Percentiles rank a stretch among this genome's conserved stretches.
Conservation (phyloP, 53 echinoderm and acorn worm genomes). For the Antedon mediterranea region DNA sequence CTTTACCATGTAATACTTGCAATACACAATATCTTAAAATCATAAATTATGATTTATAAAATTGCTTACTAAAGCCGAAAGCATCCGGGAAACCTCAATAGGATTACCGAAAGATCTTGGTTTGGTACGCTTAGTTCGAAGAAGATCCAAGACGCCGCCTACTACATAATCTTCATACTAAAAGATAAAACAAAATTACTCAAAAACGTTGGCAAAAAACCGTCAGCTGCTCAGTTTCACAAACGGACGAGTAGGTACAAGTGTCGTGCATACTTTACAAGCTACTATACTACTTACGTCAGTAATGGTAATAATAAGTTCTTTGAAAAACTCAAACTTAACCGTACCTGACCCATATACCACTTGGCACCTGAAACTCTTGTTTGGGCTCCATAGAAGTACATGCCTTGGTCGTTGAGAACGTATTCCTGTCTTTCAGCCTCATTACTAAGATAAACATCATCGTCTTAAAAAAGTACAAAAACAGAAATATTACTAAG, state of each 20-base stretch:
- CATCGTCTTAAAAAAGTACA: constrained; percentile 46
- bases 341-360: constrained; percentile 49
- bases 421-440: constrained; percentile 63
- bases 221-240: too few relatives aligned
- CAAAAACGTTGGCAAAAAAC: too few relatives aligned
- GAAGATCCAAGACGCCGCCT: constrained; percentile 59
- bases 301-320: too few relatives aligned
- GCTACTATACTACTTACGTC: too few relatives aligned
- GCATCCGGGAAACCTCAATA: constrained; percentile 32
- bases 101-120: constrained; percentile 42
- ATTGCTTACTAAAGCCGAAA: constrained; percentile 75
- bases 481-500: too few relatives aligned
- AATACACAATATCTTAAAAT: too few relatives aligned
- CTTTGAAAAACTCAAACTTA: too few relatives aligned
- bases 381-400: constrained; percentile 56
- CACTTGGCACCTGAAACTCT: constrained; percentile 39
- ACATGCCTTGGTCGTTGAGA: constrained; percentile 48
- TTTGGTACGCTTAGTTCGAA: constrained; percentile 48
- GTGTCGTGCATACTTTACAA: too few relatives aligned
- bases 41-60: too few relatives aligned
- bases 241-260: too few relatives aligned
- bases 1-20: too few relatives aligned
- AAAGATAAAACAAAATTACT: too few relatives aligned
- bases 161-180: constrained; percentile 77
- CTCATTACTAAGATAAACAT: constrained; percentile 56